Percentiles rank a stretch among this genome's conserved stretches.
Evolutionary conservation across 2,797 vertebrate genomes (phyloP).

Genomic region (Serranus cabrilla): DNA sequence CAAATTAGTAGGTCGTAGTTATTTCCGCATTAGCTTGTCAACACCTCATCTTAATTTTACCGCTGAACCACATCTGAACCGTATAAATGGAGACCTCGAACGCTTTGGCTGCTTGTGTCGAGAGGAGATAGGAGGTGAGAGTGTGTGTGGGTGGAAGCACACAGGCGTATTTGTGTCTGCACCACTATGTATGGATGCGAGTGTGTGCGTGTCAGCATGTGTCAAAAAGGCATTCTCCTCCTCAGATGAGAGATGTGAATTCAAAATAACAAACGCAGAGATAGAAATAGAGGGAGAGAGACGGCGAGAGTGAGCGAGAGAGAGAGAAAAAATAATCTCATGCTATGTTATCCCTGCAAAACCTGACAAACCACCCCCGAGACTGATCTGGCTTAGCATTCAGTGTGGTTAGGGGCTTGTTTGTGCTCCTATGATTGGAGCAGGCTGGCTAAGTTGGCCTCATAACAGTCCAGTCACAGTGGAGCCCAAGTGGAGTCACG

Average conservation of each 20-base stretch:
- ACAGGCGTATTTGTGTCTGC: slow-evolving; percentile 64
- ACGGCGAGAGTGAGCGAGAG: slow-evolving; percentile 46
- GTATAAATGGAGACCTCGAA: slow-evolving; percentile 71
- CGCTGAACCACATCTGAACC: slow-evolving; percentile 66
- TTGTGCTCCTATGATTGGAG: slow-evolving; percentile 81
- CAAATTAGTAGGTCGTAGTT: slow-evolving; percentile 76
- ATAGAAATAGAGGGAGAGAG: slow-evolving; percentile 65
- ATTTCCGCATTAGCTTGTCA: slow-evolving; percentile 79
- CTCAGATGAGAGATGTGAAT: slow-evolving; percentile 74
- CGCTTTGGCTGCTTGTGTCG: slow-evolving; percentile 61
- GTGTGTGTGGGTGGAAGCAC: slow-evolving; percentile 66
- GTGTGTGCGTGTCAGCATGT: slow-evolving; percentile 68
- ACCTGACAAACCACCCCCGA: slow-evolving; percentile 83
- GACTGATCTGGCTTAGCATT: slow-evolving; percentile 85
- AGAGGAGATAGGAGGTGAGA: slow-evolving; percentile 72
- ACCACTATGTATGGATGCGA: slow-evolving; percentile 56
- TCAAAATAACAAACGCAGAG: slow-evolving; percentile 74
- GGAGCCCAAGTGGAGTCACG: slow-evolving; percentile 74
- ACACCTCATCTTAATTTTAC: slow-evolving; percentile 78
- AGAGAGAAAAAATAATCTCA: slow-evolving; percentile 80
- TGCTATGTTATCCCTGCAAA: slow-evolving; percentile 86
- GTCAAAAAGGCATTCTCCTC: slow-evolving; percentile 76
- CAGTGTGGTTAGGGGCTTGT: slow-evolving; percentile 81
- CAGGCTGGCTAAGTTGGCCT: slow-evolving; percentile 81
- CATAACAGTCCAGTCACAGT: slow-evolving; percentile 84